These are phyloP conservation scores for Pardosa pseudoannulata DNA, from an alignment of 2,888 invertebrate species.

Conservation along the genomic window DNA sequence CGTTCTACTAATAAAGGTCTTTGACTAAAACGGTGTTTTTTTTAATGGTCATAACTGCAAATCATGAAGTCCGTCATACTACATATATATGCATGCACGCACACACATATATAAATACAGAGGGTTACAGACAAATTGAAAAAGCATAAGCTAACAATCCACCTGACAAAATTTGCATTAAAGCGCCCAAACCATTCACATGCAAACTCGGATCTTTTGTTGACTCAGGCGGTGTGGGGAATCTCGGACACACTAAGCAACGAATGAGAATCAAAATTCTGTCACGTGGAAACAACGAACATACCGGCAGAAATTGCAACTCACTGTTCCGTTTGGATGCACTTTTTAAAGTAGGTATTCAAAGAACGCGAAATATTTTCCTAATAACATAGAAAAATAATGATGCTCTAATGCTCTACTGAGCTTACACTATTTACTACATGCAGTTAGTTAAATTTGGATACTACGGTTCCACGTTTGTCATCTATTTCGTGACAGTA, in stretches of 20 bases:
- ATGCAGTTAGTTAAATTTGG: not conserved
- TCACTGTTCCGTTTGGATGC: conserved; percentile 27
- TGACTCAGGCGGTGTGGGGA: not conserved
- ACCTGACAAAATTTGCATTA: not conserved
- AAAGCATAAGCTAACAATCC: too few species aligned
- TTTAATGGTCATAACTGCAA: too few species aligned
- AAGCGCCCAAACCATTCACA: not conserved
- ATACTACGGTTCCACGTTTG: too few species aligned
- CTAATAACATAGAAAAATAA: not conserved
- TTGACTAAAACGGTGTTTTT: too few species aligned
- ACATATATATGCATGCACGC: too few species aligned
- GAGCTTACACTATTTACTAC: not conserved
- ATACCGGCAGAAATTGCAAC: not conserved
- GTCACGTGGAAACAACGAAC: not conserved
- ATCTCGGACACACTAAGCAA: not conserved
- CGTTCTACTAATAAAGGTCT: too few species aligned
- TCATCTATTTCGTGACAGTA: too few species aligned
- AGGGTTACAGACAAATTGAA: too few species aligned
- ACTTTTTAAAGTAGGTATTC: conserved; percentile 2
- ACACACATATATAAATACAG: too few species aligned
- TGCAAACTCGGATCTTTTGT: not conserved
- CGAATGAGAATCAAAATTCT: not conserved
- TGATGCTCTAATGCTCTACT: conserved; percentile 31
- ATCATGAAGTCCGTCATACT: too few species aligned
- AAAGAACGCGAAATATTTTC: conserved; percentile 16